Percentiles rank a stretch among this genome's conserved stretches.
These are phyloP conservation scores for Spilarctia lutea DNA, from an alignment of 2,888 invertebrate genomes.

Conservation along the genomic window DNA sequence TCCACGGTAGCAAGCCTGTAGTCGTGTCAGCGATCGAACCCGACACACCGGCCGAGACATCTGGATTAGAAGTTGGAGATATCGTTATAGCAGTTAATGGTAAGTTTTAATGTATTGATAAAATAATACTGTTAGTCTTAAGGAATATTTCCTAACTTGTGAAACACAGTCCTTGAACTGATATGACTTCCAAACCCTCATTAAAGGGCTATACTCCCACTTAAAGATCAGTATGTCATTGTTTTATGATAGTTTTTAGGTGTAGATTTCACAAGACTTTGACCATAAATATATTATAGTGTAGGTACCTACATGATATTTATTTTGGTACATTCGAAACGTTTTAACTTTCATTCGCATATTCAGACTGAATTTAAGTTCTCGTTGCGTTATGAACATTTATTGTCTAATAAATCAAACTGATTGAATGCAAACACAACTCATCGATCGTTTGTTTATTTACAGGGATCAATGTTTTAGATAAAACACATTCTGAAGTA, in stretches of 20 bases:
- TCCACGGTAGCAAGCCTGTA: constrained; percentile 98
- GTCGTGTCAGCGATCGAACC: constrained; percentile 98
- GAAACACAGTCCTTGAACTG: not conserved
- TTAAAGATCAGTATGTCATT: too few species aligned
- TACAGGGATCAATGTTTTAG: constrained; percentile 93
- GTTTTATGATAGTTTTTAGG: too few species aligned
- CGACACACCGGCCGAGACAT: constrained; percentile 96
- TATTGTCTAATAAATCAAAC: constrained; percentile 30
- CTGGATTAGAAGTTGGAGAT: constrained; percentile 97
- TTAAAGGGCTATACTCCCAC: too few species aligned
- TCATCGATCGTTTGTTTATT: constrained; percentile 43
- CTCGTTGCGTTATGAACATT: constrained; percentile 14
- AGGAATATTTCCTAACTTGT: not conserved
- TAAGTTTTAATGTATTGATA: constrained; percentile 46
- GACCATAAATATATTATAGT: too few species aligned
- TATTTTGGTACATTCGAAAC: too few species aligned
- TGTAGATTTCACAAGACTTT: too few species aligned
- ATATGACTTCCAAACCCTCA: not conserved
- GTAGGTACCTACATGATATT: too few species aligned
- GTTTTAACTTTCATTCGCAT: too few species aligned
- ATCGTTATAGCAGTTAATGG: constrained; percentile 97
- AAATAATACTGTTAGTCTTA: too few species aligned
- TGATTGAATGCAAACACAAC: constrained; percentile 28
- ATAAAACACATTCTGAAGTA: constrained; percentile 97
- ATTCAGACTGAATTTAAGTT: not conserved